Base-by-base conservation (phyloP, 2,888 invertebrate genomes). In the Plebejus melissa region DNA sequence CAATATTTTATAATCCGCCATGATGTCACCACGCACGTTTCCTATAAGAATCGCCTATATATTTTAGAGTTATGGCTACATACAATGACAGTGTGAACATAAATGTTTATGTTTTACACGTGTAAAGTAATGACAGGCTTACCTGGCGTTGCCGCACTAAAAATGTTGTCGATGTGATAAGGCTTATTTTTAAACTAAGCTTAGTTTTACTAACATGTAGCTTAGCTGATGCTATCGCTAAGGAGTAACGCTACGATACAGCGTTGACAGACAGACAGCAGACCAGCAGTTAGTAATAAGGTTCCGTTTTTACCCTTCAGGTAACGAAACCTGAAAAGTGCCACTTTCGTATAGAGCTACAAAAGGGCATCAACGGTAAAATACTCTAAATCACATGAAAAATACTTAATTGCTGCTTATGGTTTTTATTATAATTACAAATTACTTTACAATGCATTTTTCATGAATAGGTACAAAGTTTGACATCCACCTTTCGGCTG, bases 81-180 rank as follows among this genome's bases (percentile, higher is more conserved):
- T 84, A 86, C 84, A 88, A 87, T 85, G 83, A 83, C 87, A 83
- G 88, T 88, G 87, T 87, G 87, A 85, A 85, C 90, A 91, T 90
- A 90, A 90, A 90, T 83, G 86, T 91, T 93, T 91, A 93, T 93
- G 86, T 82, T 82, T 82, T 86, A 90, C 92, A 91, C 92, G 92
- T 91, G 91, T 88, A 90, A 83, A 77, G 80, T 86, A 83, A 88
- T 84, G 81, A 82, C 79, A 81, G 78, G 79, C 81, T 86, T 84
- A 88, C 84, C 86, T 83, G 82, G 82, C 77, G 76, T 77, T 79
- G 76, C 72, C 4, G 50, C 4, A 79, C 80, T 82, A 81, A 85
- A 82, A 84, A 75, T 65, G 65, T 36, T n/a, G n/a, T 65, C 9
- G 28, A 13, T 28, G 22, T 9, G 70, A 70, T 71, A 71, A 71